Evolutionary conservation across 2,888 invertebrate genomes (phyloP), one percentile per base, ranked within the genome.

Genomic region (Polylopha cassiicola): DNA sequence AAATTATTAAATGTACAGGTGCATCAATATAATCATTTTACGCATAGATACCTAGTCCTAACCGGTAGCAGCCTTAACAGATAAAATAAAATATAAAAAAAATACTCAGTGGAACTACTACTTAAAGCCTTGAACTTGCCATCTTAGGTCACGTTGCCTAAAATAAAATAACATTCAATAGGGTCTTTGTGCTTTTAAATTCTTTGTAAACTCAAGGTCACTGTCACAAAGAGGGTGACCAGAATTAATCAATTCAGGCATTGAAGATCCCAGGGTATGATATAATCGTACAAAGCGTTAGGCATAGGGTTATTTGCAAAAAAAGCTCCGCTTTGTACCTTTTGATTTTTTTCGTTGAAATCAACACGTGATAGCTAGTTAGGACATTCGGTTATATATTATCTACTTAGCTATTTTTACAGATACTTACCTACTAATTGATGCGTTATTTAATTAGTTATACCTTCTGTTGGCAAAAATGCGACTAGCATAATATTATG

Each of bases 61-160:
- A n/a, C n/a, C n/a, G n/a, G n/a, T n/a, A n/a, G n/a, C n/a, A n/a
- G n/a, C n/a, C n/a, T n/a, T n/a, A n/a, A n/a, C n/a, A n/a, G n/a
- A n/a, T 21, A 8, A 21, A 21, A n/a, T 21, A 8, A 21, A 8
- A 17, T n/a, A n/a, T 11, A 10, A 17, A 7, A 16, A n/a, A n/a
- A 14, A 10, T 31, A 29, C 34, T 37, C 38, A 50, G 44, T 50
- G 53, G 46, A 66, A 75, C 67, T 47, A 47, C 47, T 50, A 53
- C 65, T 73, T 79, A 73, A 69, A 60, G 38, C 84, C 82, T 77
- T 84, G 82, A 84, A 84, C 84, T 80, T 77, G 69, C 47, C 29
- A 45, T 47, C 46, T 53, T 54, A 67, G 79, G 74, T 81, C 76
- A 73, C 54, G 53, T 65, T 61, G 64, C 70, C 75, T 66, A 69